These are phyloP conservation scores for Platerodrilus igneus DNA, from an alignment of 2,888 invertebrate species.

Conservation along the genomic window DNA sequence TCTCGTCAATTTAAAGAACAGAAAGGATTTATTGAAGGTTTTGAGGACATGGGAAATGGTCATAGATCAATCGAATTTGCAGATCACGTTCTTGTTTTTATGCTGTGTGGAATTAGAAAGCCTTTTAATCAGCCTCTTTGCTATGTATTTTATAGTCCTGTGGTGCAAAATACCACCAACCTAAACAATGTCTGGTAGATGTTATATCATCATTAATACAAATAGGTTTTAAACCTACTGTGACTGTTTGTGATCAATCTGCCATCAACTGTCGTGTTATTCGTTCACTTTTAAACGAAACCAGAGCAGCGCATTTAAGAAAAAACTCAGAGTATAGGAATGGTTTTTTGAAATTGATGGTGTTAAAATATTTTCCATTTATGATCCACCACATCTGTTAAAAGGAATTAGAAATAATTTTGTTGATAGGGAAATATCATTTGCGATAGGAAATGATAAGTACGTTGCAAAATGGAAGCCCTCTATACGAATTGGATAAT, in stretches of 20 bases:
- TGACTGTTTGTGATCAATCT: slow-evolving; percentile 19
- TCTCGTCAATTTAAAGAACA: slow-evolving; percentile 2
- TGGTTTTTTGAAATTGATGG: too few relatives aligned
- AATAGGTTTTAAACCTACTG: slow-evolving; percentile 19
- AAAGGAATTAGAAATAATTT: too few relatives aligned
- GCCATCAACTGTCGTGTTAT: too few relatives aligned
- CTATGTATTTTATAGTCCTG: background rate
- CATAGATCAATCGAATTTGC: slow-evolving; percentile 21
- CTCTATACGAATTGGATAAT: too few relatives aligned
- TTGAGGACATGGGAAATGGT: slow-evolving; percentile 21
- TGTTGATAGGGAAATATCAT: too few relatives aligned
- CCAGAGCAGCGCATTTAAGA: too few relatives aligned
- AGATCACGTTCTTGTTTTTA: slow-evolving; percentile 30
- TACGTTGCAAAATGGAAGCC: too few relatives aligned
- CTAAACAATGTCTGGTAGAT: background rate
- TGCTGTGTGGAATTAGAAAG: slow-evolving; percentile 23
- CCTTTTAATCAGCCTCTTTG: slow-evolving; percentile 4
- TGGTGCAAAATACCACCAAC: slow-evolving; percentile 3
- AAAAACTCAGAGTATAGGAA: too few relatives aligned
- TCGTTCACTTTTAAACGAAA: too few relatives aligned
- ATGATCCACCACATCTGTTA: too few relatives aligned
- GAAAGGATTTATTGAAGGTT: slow-evolving; percentile 6
- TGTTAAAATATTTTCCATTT: too few relatives aligned
- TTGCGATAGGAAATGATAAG: too few relatives aligned
- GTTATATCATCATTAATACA: slow-evolving; percentile 10